Base-by-base conservation (phyloP, 1,140 invertebrate species). In the Varroa destructor region DNA sequence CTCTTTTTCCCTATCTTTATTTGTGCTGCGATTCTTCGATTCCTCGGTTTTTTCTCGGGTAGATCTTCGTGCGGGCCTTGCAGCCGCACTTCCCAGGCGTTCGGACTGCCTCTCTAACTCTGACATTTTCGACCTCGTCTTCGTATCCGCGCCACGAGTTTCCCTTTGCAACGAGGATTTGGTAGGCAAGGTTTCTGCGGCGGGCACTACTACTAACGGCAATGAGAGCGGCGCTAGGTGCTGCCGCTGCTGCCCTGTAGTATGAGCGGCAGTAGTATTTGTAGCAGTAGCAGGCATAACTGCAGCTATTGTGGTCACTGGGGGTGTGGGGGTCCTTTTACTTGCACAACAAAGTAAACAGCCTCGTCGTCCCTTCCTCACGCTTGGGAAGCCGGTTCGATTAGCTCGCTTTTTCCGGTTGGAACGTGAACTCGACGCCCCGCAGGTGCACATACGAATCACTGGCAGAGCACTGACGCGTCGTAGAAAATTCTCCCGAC, bases 341-440 rank as follows among this genome's bases (percentile, higher is more conserved):
- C 40, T 67, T 2, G 12, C 46, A 46, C 61, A 67, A 46, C 61
- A 67, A 5, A 67, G 61, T 37, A 67, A 25, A 46, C 61, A 67
- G 14, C 61, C 61, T 40, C 46, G 40, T 40, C 61, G 61, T 25
- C 46, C 46, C 46, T 46, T 40, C 36, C 40, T 43, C 12, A 14
- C 46, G 14, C 40, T 46, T 12, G 61, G 61, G 61, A 67, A 67
- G 61, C 61, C 61, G 37, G 61, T 67, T 8, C 61, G 40, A 46
- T 67, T 67, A 37, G 61, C 61, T 67, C 61, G 61, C 36, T 67
- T 67, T 37, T 67, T 67, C 61, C 46, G 46, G 46, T 40, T 67
- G 1, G 61, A 67, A 40, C 61, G 61, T 43, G 12, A 43, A 40
- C 40, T 67, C 40, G 61, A 67, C 40, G 61, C 61, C 12, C 46